phyloP scores from a whole-genome alignment of 2,113 vertebrate species.

The Progne subis region DNA sequence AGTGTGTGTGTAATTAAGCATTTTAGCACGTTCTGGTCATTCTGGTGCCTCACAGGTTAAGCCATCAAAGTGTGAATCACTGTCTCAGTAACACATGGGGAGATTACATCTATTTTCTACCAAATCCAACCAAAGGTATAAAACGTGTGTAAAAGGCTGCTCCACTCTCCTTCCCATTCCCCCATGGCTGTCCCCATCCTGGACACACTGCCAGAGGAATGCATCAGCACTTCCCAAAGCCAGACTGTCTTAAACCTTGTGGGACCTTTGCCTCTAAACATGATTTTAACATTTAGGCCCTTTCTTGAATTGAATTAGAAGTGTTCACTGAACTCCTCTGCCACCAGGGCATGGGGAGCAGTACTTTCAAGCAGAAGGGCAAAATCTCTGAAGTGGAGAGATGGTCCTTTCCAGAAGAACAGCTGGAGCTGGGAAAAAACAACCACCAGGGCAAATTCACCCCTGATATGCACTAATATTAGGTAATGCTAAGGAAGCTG shows the following conservation, averaged over 20 bases:
- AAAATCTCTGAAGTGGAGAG: neutral
- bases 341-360: neutral
- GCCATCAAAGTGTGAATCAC: neutral
- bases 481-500: neutral
- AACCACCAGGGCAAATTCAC: neutral
- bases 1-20: neutral
- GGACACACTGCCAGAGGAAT: neutral
- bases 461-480: neutral
- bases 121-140: neutral
- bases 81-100: neutral
- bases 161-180: neutral
- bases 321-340: neutral
- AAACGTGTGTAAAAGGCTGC: neutral
- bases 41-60: neutral
- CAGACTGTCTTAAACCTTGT: neutral
- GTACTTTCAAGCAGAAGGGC: neutral
- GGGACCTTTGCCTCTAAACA: neutral
- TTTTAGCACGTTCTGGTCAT: neutral
- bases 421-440: neutral
- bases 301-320: neutral
- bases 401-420: neutral
- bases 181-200: neutral
- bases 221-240: neutral
- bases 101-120: neutral
- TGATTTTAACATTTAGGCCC: neutral